Evolutionary conservation across 2,113 vertebrate genomes (phyloP).

Genomic region (Marcusenius ussheri): DNA sequence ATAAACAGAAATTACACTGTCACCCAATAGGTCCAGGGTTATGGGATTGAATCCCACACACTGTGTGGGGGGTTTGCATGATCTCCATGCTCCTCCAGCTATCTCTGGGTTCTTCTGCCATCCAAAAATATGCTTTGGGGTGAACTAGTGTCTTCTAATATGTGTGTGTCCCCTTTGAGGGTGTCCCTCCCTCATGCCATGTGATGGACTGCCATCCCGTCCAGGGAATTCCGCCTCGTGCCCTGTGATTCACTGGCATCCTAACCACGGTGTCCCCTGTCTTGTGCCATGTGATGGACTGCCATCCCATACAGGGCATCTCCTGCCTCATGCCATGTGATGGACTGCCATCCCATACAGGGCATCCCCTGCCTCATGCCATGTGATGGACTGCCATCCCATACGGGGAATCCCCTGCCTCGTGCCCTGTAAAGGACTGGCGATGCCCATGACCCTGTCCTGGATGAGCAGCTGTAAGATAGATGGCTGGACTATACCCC

Average conservation of each 20-base stretch:
- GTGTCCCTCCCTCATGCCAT: not conserved
- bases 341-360: not conserved
- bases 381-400: not conserved
- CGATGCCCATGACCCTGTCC: not conserved
- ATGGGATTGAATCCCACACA: not conserved
- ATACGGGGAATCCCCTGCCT: not conserved
- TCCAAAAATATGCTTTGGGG: not conserved
- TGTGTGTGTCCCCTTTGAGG: not conserved
- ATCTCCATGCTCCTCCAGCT: not conserved
- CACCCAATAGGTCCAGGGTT: not conserved
- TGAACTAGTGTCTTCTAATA: not conserved
- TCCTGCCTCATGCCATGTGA: not conserved
- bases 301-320: not conserved
- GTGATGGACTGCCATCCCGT: not conserved
- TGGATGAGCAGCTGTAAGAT: not conserved
- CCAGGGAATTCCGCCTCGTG: too few species aligned
- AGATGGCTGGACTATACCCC: not conserved
- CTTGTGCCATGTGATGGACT: not conserved
- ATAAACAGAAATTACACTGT: not conserved
- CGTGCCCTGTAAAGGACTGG: not conserved
- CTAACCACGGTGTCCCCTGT: not conserved
- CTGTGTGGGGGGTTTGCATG: not conserved
- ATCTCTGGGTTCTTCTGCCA: not conserved
- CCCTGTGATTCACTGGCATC: not conserved
- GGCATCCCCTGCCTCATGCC: not conserved